These are phyloP conservation scores for Dinothrombium tinctorium DNA, from an alignment of 1,140 invertebrate genomes.

Conservation along the genomic window DNA sequence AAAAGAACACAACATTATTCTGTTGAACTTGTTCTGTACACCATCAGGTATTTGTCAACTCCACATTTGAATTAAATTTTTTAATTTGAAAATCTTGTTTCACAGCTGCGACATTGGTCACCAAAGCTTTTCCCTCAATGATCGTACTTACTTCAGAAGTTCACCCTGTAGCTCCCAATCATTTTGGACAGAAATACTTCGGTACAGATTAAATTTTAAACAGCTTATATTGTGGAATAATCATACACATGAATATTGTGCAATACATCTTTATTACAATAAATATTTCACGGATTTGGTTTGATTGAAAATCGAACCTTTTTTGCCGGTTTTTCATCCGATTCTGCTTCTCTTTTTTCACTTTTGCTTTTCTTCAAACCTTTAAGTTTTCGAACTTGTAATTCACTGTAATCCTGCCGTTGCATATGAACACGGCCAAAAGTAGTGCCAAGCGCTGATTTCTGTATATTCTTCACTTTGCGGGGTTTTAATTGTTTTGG, in stretches of 20 bases:
- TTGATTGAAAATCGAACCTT: too few relatives aligned
- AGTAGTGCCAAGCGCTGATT: conserved; percentile 62
- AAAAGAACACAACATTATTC: conserved; percentile 70
- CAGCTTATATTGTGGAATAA: too few relatives aligned
- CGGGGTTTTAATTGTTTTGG: conserved; percentile 28
- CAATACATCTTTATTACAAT: too few relatives aligned
- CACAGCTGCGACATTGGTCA: conserved; percentile 55
- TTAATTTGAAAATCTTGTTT: conserved; percentile 14
- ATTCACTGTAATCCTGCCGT: conserved; percentile 52
- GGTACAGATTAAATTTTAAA: conserved; percentile 32
- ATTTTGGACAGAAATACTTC: conserved; percentile 97
- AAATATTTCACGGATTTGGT: too few relatives aligned
- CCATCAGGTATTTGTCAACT: conserved; percentile 37
- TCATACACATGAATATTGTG: too few relatives aligned
- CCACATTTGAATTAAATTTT: too few relatives aligned
- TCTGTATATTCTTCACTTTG: conserved; percentile 72
- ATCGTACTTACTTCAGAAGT: conserved; percentile 86
- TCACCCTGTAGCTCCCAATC: conserved; percentile 81
- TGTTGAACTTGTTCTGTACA: conserved; percentile 89
- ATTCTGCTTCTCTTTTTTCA: too few relatives aligned
- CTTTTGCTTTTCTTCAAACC: conserved; percentile 29
- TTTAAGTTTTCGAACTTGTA: conserved; percentile 86
- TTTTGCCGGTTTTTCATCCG: too few relatives aligned
- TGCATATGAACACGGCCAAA: conserved; percentile 78
- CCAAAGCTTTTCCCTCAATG: conserved; percentile 64